Conservation (phyloP, 1,140 invertebrate genomes). For the Dysdera silvatica region DNA sequence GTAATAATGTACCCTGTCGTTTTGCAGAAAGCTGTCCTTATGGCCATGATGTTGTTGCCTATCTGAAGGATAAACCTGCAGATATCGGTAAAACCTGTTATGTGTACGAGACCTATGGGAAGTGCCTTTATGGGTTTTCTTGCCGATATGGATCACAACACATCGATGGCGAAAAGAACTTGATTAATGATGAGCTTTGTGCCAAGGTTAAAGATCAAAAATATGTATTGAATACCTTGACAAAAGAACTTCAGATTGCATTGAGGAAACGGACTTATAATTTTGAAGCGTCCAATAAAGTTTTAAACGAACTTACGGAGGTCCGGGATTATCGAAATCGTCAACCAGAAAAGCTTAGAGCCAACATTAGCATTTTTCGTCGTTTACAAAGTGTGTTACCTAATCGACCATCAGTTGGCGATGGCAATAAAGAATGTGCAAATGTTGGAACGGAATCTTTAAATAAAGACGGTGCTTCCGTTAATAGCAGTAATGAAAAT, state of each 20-base stretch:
- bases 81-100: constrained; percentile 67
- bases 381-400: too few species aligned
- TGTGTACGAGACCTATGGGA: constrained; percentile 59
- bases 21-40: constrained; percentile 62
- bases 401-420: too few species aligned
- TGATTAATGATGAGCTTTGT: constrained; percentile 56
- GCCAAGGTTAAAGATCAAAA: constrained; percentile 46
- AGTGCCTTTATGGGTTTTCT: constrained; percentile 66
- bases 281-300: constrained; percentile 54
- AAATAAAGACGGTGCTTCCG: too few species aligned
- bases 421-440: too few species aligned
- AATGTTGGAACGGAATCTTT: too few species aligned
- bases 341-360: too few species aligned
- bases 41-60: constrained; percentile 65
- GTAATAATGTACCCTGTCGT: constrained; percentile 54
- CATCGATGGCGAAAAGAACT: constrained; percentile 59
- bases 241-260: constrained; percentile 58
- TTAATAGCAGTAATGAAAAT: too few species aligned
- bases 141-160: constrained; percentile 63
- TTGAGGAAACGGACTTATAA: constrained; percentile 78
- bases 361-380: too few species aligned
- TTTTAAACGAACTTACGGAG: constrained; percentile 32
- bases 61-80: constrained; percentile 53
- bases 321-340: too few species aligned
- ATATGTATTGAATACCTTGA: constrained; percentile 50